A percentile compares a stretch with the other conserved stretches of the same genome.
Evolutionary conservation across 2,113 vertebrate species (phyloP).

Genomic region (Connochaetes taurinus): DNA sequence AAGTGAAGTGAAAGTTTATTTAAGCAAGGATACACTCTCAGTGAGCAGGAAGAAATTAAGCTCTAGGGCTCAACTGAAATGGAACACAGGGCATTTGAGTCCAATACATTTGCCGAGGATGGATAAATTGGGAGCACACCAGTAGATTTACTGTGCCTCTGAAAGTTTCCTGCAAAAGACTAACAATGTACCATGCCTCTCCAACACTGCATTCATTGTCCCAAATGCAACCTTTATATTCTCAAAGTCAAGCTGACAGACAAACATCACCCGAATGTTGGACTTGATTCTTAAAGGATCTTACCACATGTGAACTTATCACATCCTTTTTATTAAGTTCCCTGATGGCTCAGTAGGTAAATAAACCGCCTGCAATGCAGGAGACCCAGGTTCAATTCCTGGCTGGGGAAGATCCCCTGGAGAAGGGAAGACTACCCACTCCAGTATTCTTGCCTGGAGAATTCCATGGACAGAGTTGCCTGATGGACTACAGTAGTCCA

Average conservation of each 20-base stretch:
- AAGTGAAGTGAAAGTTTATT: neutral
- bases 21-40: neutral
- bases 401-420: neutral
- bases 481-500: neutral
- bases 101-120: neutral
- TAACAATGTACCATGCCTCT: neutral
- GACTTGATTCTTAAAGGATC: neutral
- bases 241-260: constrained; percentile 25
- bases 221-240: neutral
- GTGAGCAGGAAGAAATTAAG: constrained; percentile 9
- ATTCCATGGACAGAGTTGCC: neutral
- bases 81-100: neutral
- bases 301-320: neutral
- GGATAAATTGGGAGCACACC: neutral
- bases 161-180: neutral
- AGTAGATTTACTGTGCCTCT: neutral
- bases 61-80: neutral
- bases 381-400: neutral
- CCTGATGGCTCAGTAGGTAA: neutral
- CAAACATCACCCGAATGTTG: neutral
- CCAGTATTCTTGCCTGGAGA: neutral
- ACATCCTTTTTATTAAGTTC: neutral
- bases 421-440: neutral
- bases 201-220: neutral
- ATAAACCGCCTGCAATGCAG: neutral